These are phyloP conservation scores for Drosophila pectinifera DNA, from an alignment of 1,140 invertebrate genomes.

Conservation along the genomic window DNA sequence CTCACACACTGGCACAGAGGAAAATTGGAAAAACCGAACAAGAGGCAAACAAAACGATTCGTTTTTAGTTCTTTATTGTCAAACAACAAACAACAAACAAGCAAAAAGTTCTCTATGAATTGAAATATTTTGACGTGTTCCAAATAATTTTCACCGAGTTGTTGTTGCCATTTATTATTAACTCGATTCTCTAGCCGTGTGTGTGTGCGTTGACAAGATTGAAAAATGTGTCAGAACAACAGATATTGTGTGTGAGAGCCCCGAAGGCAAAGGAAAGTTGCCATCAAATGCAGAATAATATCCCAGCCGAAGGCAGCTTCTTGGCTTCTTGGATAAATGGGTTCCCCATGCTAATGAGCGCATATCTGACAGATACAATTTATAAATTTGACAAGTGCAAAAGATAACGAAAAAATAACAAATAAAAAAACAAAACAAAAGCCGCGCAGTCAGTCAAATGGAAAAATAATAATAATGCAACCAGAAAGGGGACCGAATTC, in stretches of 20 bases:
- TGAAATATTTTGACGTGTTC: slow-evolving; percentile 82
- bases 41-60: slow-evolving; percentile 46
- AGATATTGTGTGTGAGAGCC: slow-evolving; percentile 29
- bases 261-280: slow-evolving; percentile 38
- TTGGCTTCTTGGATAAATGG: slow-evolving; percentile 56
- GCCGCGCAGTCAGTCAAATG: slow-evolving; percentile 49
- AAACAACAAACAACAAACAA: slow-evolving; percentile 55
- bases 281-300: slow-evolving; percentile 42
- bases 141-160: slow-evolving; percentile 56
- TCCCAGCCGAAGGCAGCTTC: slow-evolving; percentile 8
- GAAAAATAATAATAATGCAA: slow-evolving; percentile 49
- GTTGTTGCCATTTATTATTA: slow-evolving; percentile 71
- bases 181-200: slow-evolving; percentile 41
- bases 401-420: slow-evolving; percentile 33
- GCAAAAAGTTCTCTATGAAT: slow-evolving; percentile 57
- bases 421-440: slow-evolving; percentile 26
- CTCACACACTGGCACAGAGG: slow-evolving; percentile 17
- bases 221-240: slow-evolving; percentile 71
- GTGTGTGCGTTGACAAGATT: slow-evolving; percentile 56
- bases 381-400: slow-evolving; percentile 74
- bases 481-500: slow-evolving; percentile 27
- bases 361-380: slow-evolving; percentile 82
- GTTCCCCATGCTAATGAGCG: slow-evolving; percentile 76
- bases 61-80: slow-evolving; percentile 80
- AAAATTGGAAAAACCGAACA: slow-evolving; percentile 23